Evolutionary conservation across 2,797 vertebrate genomes (phyloP), one percentile per base, ranked within the genome.

Genomic region (Antennarius maculatus): DNA sequence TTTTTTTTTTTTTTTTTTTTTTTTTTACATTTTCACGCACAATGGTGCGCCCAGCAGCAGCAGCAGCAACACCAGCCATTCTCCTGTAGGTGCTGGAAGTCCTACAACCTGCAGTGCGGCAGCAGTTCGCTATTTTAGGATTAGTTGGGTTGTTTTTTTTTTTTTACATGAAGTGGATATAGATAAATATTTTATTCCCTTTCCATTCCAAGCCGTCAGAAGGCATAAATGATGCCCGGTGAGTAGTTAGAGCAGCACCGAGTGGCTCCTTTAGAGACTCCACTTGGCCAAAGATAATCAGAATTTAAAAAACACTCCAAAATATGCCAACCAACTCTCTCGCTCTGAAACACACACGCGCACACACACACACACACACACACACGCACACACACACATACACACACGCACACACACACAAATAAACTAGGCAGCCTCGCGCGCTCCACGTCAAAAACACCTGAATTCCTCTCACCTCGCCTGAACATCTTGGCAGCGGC

Each of bases 91-190:
- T 69, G 31, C 31, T 5, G 31, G 31, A 79, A 79, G 71, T 82
- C 74, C 53, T 31, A 41, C 80, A 82, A 89, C 86, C 90, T 89
- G 90, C 90, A 90, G 73, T 91, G 90, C 90, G 87, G 88, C 87
- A 89, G 83, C 77, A 37, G 43, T 79, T 84, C 74, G 82, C 88
- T 89, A 84, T 91, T 91, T 91, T 83, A 85, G 73, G 79, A 82
- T 71, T 85, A 7, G 23, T 84, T 84, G 23, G 23, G 23, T 8
- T 34, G 2, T 8, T 34, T 34, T 1, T 34, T 34, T 34, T 34
- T 84, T 83, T 86, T 75, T 55, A 80, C 86, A 91, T 83, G 77
- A 83, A 88, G 80, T 67, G 76, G 73, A 80, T 90, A 75, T 65
- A 75, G 73, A 83, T 89, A 76, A 75, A 89, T 88, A 82, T 88